Evolutionary conservation across 2,797 vertebrate species (phyloP).

Genomic region (Chloroceryle inda): DNA sequence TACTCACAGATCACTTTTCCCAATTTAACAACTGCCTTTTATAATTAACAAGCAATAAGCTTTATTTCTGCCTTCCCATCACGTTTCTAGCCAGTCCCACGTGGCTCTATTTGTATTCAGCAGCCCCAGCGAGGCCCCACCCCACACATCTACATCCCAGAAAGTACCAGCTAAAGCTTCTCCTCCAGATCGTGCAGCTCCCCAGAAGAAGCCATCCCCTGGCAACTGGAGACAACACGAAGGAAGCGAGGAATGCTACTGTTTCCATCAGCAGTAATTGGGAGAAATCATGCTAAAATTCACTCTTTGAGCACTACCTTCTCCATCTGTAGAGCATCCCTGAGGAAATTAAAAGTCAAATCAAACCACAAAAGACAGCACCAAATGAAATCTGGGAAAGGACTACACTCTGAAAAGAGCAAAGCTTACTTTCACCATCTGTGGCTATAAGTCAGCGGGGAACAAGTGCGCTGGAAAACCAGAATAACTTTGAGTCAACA

Average conservation of each 20-base stretch:
- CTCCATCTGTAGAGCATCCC: background rate
- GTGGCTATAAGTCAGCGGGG: background rate
- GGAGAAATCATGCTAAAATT: background rate
- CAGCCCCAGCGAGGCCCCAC: background rate
- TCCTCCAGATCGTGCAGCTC: accelerated
- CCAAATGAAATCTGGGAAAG: background rate
- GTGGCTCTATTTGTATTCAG: background rate
- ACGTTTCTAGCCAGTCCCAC: background rate
- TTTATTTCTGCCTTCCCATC: background rate
- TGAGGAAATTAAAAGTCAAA: constrained; percentile 7
- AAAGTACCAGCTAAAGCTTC: background rate
- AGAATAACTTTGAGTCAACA: constrained; percentile 29
- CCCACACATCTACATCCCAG: background rate
- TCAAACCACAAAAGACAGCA: constrained; percentile 2
- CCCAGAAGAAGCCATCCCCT: background rate
- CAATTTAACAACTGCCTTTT: background rate
- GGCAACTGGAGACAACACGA: background rate
- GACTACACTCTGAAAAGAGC: background rate
- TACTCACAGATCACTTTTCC: background rate
- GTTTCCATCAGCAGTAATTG: background rate
- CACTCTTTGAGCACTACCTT: background rate
- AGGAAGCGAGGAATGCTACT: background rate
- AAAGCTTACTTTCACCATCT: constrained; percentile 30
- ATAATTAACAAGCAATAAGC: background rate
- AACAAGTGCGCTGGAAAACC: background rate